Evolutionary conservation across 2,797 vertebrate species (phyloP), one percentile per base, ranked within the genome.

Genomic region (Scyliorhinus canicula): DNA sequence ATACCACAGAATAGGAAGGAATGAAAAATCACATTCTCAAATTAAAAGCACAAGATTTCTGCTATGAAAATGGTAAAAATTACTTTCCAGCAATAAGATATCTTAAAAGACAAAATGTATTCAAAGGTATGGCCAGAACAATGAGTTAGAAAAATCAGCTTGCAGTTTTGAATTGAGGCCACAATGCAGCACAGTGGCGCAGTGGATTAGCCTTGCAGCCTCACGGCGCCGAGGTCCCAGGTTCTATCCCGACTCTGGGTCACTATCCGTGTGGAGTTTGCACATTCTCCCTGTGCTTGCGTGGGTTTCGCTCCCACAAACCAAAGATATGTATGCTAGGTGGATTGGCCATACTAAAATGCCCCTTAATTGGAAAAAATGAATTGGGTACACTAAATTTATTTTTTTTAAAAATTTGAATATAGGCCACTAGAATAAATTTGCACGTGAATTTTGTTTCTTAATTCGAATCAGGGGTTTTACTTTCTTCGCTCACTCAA

Each of bases 111-210:
- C 19, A 9, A 67, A 50, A 31, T 47, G 67, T 93, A 65, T 14
- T 31, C 2, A 16, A 60, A 60, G 52, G 16, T 85, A 31, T 52
- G 9, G 12, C 1, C 9, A 6, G 24, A 26, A 28, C 24, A 16
- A 93, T 47, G 16, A 24, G 11, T 69, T 69, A 31, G 91, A 67
- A 67, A 28, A 47, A 65, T 65, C 4, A 67, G 31, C 21, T 40
- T 93, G 57, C 88, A 91, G 57, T 28, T 67, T 93, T 93, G 40
- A n/a, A n/a, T n/a, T n/a, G n/a, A n/a, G n/a, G n/a, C n/a, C n/a
- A n/a, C n/a, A n/a, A n/a, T n/a, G n/a, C n/a, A n/a, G n/a, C n/a
- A n/a, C n/a, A n/a, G n/a, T n/a, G n/a, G n/a, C n/a, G n/a, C n/a
- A n/a, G n/a, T n/a, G n/a, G n/a, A n/a, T n/a, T n/a, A n/a, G n/a